Base-by-base conservation (phyloP, 1,140 invertebrate genomes). In the Mactra quadrangularis region DNA sequence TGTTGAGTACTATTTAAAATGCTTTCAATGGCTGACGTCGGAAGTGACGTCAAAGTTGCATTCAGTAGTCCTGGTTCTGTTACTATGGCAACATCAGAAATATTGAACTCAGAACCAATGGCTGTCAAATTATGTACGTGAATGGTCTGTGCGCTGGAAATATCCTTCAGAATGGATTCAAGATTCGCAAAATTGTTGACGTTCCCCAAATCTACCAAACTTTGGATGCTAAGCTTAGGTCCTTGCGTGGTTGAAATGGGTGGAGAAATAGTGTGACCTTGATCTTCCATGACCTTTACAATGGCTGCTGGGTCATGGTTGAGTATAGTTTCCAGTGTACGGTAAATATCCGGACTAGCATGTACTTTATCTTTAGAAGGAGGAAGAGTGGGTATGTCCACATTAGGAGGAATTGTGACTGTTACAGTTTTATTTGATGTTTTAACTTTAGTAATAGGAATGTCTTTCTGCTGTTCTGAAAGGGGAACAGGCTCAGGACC, bases 301-400 rank as follows among this genome's bases (percentile, higher is more conserved):
- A 71, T 11, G 13, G 68, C 45, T 4, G 45, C 17, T 9, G 68
- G 68, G 27, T 71, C 33, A 35, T 71, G 68, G n/a, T 52, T 45
- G 3, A 71, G 22, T 9, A 71, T 52, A 50, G 68, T 71, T 31
- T 71, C 19, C 27, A 71, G 50, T 4, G 68, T 71, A 33, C 31
- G 45, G 27, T 71, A 71, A 35, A 71, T 45, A 50, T 71, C 68
- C 50, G 68, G 68, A 29, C 29, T n/a, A 29, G 47, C 11, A 35
- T 19, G 17, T 35, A 7, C 15, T 33, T 27, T 55, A 27, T n/a
- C 22, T 22, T 25, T 68, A 13, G 33, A 3, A 1, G 64, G 64
- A 7, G 64, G 64, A 68, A 68, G 64, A 6, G 64, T 68, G 3
- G 64, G 64, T 29, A 68, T 68, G 29, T 68, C 64, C 47, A 47